Evolutionary conservation across 2,113 vertebrate genomes (phyloP), one percentile per base, ranked within the genome.

Genomic region (Charina bottae): DNA sequence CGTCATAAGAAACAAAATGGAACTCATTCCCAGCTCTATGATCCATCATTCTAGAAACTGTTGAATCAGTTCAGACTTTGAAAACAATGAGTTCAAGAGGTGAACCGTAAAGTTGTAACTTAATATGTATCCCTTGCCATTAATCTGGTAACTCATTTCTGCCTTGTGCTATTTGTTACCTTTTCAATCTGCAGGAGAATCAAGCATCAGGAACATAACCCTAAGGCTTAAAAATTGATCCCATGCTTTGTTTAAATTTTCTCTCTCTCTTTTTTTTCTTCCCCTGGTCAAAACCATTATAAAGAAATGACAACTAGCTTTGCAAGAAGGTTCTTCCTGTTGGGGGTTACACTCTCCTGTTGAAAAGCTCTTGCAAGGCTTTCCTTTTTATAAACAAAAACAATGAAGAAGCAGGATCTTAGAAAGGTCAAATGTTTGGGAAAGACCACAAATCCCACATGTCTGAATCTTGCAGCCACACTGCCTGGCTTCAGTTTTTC

Each of bases 121-220:
- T 90, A 91, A 95, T 91, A 94, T 6, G 46, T 92, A 87, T 91
- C 17, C 1, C 94, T 94, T 92, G 24, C 89, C 94, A 95, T 95
- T 93, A 95, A 94, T 93, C 95, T 15, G 49, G 60, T 92, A 86
- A 84, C 13, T 94, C 42, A 89, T 93, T 96, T 95, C 94, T 91
- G 42, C 59, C 68, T 93, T 90, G 3, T 26, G 92, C 13, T 72
- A 13, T 33, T 0, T 49, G 83, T 93, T 84, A 12, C n/a, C 93
- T 9, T 83, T 95, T 95, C 90, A 96, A 94, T 87, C 0, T 1
- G 21, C 10, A 93, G 85, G 3, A 93, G 54, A 94, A 87, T 93
- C 68, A 94, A 95, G 46, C 83, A 2, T 60, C 83, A 93, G 85
- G 62, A 93, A 87, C 68, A 83, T 21, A 90, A 92, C 24, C 78